Percentiles rank a stretch among this genome's conserved stretches.
phyloP scores from a whole-genome alignment of 2,888 invertebrate species.

The Phyllotreta striolata region DNA sequence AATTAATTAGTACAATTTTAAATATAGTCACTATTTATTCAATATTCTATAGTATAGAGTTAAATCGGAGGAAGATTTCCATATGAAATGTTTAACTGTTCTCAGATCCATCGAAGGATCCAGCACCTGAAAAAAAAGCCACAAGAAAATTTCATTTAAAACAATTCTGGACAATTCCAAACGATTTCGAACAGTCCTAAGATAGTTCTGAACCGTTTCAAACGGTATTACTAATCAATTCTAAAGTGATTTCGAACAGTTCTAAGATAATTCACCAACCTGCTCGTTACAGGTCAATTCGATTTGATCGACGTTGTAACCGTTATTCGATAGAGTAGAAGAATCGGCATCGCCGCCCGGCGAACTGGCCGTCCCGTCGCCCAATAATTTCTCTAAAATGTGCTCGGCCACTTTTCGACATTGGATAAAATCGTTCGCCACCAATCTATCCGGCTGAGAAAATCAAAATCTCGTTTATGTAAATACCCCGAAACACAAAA shows the following conservation, averaged over 20 bases:
- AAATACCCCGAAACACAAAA: too few relatives aligned
- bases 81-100: slow-evolving; percentile 97
- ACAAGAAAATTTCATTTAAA: too few relatives aligned
- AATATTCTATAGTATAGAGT: slow-evolving; percentile 80
- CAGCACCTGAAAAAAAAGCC: slow-evolving; percentile 68
- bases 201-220: too few relatives aligned
- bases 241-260: too few relatives aligned
- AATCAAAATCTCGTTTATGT: slow-evolving; percentile 46
- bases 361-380: slow-evolving; percentile 75
- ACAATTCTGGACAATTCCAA: too few relatives aligned
- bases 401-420: slow-evolving; percentile 99
- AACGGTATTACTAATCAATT: too few relatives aligned
- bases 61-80: slow-evolving; percentile 96
- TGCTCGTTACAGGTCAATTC: slow-evolving; percentile 96
- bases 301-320: slow-evolving; percentile 78
- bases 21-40: slow-evolving; percentile 41
- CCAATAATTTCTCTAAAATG: slow-evolving; percentile 94
- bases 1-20: too few relatives aligned
- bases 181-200: too few relatives aligned
- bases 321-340: slow-evolving; percentile 59
- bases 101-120: slow-evolving; percentile 98
- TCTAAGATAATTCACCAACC: too few relatives aligned
- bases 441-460: slow-evolving; percentile 88
- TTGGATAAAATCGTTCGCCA: slow-evolving; percentile 99
- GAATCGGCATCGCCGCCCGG: slow-evolving; percentile 68